Base-by-base conservation (phyloP, 2,113 vertebrate genomes). In the Pipa parva region DNA sequence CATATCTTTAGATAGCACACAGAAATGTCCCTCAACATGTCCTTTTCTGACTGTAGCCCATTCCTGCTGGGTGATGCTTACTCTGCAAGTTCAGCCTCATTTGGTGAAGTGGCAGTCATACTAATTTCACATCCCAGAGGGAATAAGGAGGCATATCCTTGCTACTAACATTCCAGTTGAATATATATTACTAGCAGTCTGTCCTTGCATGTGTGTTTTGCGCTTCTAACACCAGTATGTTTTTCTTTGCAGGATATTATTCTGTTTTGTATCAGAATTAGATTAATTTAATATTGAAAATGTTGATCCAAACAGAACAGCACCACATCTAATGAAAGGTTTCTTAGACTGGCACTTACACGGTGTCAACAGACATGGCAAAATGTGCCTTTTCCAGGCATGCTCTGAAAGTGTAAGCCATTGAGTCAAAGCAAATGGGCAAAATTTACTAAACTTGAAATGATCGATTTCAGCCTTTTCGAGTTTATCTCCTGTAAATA, bases 71-170 rank as follows among this genome's bases (percentile, higher is more conserved):
- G 56, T 51, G 56, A 56, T 68, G 65, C 65, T 60, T 59, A 68
- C 56, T 39, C 65, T 68, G 65, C 65, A 68, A 59, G 56, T 59
- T 68, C 65, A 59, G 65, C 65, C 56, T 68, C 65, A 68, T 68
- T 68, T 68, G 65, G 51, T 51, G 25, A 46, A 31, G 56, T 31
- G 42, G 56, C 56, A 59, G 45, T 39, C 36, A 46, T 59, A 68
- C 56, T 59, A 51, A 59, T 68, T 51, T 36, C 31, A 59, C 18
- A 37, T 28, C 31, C 65, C 65, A 51, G 22, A 46, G 21, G 65
- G 45, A 31, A 51, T 65, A n/a, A n/a, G 20, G n/a, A 49, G 29
- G 36, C n/a, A 31, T 22, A 39, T 59, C 26, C 56, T 51, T 59
- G 37, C 46, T 50, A 22, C 46, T 49, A 59, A 42, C 45, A 24